These are phyloP conservation scores for Bubo scandiacus DNA, from an alignment of 2,113 vertebrate species.

Conservation along the genomic window DNA sequence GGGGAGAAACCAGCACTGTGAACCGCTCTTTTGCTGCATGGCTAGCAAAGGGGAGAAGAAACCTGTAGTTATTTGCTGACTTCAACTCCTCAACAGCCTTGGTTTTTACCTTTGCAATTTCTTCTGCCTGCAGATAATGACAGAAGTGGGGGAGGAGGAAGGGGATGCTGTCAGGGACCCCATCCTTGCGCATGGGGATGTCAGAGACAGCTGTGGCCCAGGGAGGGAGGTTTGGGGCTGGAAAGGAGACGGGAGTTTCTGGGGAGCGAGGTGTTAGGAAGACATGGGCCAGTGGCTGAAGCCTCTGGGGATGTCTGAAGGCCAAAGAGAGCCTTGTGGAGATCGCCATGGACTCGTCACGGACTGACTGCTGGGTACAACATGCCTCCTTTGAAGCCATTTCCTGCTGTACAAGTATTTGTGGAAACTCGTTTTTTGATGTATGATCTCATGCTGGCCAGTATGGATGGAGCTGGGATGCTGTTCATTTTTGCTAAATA, in stretches of 20 bases:
- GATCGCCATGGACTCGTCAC: accelerated
- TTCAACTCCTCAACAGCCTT: not conserved
- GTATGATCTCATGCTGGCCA: not conserved
- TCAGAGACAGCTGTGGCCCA: not conserved
- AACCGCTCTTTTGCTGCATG: accelerated
- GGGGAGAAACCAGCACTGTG: not conserved
- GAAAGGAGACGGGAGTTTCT: not conserved
- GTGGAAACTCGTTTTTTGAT: not conserved
- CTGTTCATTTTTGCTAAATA: not conserved
- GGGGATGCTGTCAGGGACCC: not conserved
- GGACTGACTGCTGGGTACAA: not conserved
- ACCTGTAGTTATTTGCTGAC: not conserved
- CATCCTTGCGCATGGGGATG: accelerated
- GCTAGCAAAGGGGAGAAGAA: not conserved
- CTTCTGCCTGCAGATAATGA: not conserved
- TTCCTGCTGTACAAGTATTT: not conserved
- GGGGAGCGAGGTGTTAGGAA: accelerated
- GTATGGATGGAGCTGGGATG: accelerated
- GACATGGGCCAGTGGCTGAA: not conserved
- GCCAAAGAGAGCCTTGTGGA: not conserved
- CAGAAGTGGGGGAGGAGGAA: not conserved
- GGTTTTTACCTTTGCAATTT: not conserved
- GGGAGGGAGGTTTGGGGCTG: not conserved
- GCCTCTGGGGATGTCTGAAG: not conserved
- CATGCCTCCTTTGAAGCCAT: not conserved